These are phyloP conservation scores for Aphelocoma californica DNA, from an alignment of 2,797 vertebrate species.

Conservation along the genomic window DNA sequence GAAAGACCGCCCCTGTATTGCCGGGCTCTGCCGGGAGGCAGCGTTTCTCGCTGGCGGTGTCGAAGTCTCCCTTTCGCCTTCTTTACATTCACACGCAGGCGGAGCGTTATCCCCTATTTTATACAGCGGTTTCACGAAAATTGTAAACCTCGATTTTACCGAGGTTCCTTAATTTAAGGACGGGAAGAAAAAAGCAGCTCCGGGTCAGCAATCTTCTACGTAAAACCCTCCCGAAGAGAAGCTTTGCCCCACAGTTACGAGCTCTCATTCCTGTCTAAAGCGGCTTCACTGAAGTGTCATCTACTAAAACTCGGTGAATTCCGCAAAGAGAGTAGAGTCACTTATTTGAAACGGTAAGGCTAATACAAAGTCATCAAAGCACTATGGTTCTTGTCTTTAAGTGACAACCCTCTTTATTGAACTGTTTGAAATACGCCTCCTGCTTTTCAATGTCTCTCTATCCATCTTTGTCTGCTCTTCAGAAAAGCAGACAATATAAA, in stretches of 20 bases:
- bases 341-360: slow-evolving; percentile 74
- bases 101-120: neutral
- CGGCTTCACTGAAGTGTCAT: slow-evolving; percentile 44
- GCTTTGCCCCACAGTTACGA: neutral
- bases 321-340: slow-evolving; percentile 56
- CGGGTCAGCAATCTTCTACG: neutral
- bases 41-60: neutral
- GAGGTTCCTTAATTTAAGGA: neutral
- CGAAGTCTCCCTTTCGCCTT: neutral
- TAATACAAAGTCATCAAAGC: slow-evolving; percentile 84
- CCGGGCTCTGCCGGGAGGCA: neutral
- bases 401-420: slow-evolving; percentile 81
- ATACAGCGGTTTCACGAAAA: neutral
- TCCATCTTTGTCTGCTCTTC: slow-evolving; percentile 84
- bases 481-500: slow-evolving; percentile 81
- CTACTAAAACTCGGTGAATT: slow-evolving; percentile 40
- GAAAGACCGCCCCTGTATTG: neutral
- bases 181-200: neutral
- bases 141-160: neutral
- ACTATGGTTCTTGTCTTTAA: slow-evolving; percentile 83
- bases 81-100: neutral
- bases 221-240: neutral
- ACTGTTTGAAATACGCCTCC: slow-evolving; percentile 80
- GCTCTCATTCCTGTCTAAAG: neutral
- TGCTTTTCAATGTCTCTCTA: slow-evolving; percentile 82